phyloP scores from a whole-genome alignment of 2,113 vertebrate genomes.

The Uria lomvia region DNA sequence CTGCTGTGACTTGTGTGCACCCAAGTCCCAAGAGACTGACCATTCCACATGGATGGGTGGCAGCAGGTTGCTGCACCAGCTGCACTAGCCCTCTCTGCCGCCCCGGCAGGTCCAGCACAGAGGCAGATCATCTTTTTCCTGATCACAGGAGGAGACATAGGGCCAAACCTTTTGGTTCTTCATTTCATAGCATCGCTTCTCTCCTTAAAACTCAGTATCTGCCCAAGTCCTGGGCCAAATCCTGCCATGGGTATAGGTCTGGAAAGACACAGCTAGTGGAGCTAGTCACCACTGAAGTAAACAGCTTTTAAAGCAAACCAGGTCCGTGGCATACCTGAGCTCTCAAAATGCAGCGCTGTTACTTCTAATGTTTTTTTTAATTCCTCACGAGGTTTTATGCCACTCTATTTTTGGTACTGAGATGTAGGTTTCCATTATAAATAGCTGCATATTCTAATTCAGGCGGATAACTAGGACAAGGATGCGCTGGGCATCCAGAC shows the following conservation, averaged over 20 bases:
- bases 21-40: not conserved
- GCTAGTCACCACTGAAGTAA: not conserved
- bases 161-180: not conserved
- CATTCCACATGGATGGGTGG: not conserved
- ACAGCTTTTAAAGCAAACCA: not conserved
- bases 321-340: not conserved
- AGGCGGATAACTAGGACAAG: constrained; percentile 22
- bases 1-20: not conserved
- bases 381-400: not conserved
- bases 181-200: not conserved
- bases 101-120: not conserved
- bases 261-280: not conserved
- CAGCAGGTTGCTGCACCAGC: not conserved
- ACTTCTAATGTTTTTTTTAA: not conserved
- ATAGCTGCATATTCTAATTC: constrained; percentile 47
- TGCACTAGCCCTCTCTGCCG: not conserved
- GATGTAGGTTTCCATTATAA: constrained; percentile 44
- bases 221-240: not conserved
- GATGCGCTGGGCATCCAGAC: not conserved
- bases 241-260: not conserved
- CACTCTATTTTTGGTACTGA: not conserved
- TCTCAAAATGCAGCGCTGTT: not conserved
- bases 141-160: rapidly evolving
- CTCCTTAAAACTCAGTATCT: not conserved
- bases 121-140: not conserved